Conservation (phyloP, 1,140 invertebrate species). For the Panulirus ornatus region DNA sequence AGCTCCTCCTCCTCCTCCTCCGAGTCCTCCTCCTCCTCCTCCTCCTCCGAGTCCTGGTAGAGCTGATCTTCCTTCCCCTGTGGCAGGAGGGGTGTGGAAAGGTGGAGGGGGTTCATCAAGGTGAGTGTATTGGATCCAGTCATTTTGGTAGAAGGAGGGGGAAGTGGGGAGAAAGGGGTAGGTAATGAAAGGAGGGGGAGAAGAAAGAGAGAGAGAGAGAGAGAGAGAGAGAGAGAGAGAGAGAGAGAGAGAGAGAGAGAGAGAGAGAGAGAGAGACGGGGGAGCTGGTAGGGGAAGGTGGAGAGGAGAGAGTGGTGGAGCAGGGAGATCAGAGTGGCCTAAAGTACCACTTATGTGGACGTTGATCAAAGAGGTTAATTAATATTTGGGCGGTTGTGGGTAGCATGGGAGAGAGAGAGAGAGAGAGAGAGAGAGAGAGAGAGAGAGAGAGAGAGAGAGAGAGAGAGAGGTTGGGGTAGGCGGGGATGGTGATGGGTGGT, state of each 20-base stretch:
- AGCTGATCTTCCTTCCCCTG: too few species aligned
- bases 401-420: neutral
- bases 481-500: neutral
- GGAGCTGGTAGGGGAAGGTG: neutral
- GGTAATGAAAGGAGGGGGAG: neutral
- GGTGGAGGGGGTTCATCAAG: too few species aligned
- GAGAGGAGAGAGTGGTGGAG: constrained; percentile 12
- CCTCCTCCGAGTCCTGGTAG: too few species aligned
- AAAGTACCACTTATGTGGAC: constrained; percentile 35
- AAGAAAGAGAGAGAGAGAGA: neutral
- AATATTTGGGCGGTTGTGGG: neutral
- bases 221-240: too few species aligned
- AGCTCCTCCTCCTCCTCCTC: too few species aligned
- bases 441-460: constrained; percentile 22
- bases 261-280: neutral
- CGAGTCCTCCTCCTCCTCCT: too few species aligned
- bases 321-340: constrained; percentile 29
- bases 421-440: constrained; percentile 39
- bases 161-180: neutral
- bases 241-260: too few species aligned
- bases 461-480: neutral
- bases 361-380: constrained; percentile 52
- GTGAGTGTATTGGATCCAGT: too few species aligned
- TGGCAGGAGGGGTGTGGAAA: too few species aligned
- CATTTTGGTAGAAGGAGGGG: too few species aligned